Conservation (phyloP, 2,113 vertebrate genomes). For the Pagrus major region DNA sequence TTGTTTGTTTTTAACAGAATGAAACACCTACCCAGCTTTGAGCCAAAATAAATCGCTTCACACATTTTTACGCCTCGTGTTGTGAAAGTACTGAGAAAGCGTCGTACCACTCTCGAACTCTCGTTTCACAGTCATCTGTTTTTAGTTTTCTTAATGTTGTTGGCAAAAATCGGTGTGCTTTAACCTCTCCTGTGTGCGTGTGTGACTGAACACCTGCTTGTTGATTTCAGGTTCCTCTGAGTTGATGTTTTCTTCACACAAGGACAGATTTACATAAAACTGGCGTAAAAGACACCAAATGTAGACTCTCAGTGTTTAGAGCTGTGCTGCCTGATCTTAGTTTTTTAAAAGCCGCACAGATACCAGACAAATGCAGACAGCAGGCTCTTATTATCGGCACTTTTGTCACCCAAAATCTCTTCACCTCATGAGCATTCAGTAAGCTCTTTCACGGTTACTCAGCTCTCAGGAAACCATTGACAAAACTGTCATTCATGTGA, state of each 20-base stretch:
- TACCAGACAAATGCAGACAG: background rate
- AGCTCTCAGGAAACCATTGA: slow-evolving; percentile 12
- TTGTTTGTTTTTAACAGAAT: slow-evolving; percentile 40
- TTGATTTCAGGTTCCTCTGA: slow-evolving; percentile 20
- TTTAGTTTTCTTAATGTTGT: slow-evolving; percentile 20
- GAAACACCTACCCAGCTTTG: slow-evolving; percentile 4
- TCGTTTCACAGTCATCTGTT: slow-evolving; percentile 8
- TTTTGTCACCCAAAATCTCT: background rate
- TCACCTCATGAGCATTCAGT: slow-evolving; percentile 17
- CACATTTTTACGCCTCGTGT: slow-evolving; percentile 23
- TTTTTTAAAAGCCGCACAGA: background rate
- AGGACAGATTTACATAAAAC: background rate
- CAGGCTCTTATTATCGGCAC: background rate
- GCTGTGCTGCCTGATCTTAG: background rate
- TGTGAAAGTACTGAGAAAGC: background rate
- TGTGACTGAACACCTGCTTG: slow-evolving; percentile 45
- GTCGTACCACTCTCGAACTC: background rate
- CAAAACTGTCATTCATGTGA: background rate
- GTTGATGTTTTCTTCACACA: slow-evolving; percentile 20
- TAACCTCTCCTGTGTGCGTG: background rate
- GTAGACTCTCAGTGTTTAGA: background rate
- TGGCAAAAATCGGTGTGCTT: slow-evolving; percentile 1
- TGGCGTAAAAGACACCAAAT: background rate
- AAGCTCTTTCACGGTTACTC: background rate
- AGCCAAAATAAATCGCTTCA: slow-evolving; percentile 19